Base-by-base conservation (phyloP, 2,888 invertebrate genomes). In the Achlya flavicornis region DNA sequence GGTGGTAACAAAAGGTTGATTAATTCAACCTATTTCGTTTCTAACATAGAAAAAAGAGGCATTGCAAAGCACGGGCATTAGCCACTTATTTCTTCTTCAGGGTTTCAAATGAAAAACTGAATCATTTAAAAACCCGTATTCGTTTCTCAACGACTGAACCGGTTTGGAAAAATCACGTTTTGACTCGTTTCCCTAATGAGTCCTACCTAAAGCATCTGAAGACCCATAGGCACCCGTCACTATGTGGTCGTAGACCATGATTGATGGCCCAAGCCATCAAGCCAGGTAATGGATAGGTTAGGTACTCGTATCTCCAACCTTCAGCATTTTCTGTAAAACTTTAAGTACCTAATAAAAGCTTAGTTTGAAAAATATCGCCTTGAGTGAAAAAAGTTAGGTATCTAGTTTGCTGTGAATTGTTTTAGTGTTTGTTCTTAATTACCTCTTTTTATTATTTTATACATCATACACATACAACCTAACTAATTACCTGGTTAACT, bases 181-280 rank as follows among this genome's bases (percentile, higher is more conserved):
- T 60, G 64, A 48, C 63, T 64, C 66, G 53, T 0, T 41, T n/a
- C 53, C 12, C 38, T 78, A 77, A 81, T 79, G 78, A 74, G 68
- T 68, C 64, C 67, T 76, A 70, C 64, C 67, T 76, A 70, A 75
- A 68, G 62, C 62, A 60, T 16, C 70, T 61, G 61, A 65, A 68
- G 68, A 71, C 66, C 26, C 63, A 58, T 64, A 67, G 64, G 67
- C 63, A 68, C 66, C 69, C 26, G 75, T 71, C 76, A 68, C 48
- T 61, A 53, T 68, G 63, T 68, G 66, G 64, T 63, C 73, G 71
- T 70, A 73, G 58, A 61, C 62, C 61, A 65, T 75, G 80, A 81
- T 78, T 76, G 68, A 80, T 76, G 65, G 61, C 67, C 63, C 63
- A 64, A 57, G n/a, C 64, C 64, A 80, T 80, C n/a, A n/a, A n/a